Evolutionary conservation across 1,140 invertebrate species (phyloP).

Genomic region (Penaeus indicus): DNA sequence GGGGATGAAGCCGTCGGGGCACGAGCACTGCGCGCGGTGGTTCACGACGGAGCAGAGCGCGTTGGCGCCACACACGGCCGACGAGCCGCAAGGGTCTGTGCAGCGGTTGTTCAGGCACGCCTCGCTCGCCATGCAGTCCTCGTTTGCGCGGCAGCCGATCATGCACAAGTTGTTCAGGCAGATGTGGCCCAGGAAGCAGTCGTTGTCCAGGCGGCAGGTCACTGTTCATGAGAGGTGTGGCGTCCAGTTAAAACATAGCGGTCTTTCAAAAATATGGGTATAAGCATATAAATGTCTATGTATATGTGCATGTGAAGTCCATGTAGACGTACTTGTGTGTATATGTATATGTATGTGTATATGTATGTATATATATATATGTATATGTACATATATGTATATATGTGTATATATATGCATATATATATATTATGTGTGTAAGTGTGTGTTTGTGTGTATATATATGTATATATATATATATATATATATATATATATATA

Average conservation of each 20-base stretch:
- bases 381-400: too few species aligned
- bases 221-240: conserved; percentile 72
- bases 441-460: too few species aligned
- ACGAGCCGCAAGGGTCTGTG: conserved; percentile 83
- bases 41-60: conserved; percentile 80
- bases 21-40: conserved; percentile 85
- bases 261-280: not conserved
- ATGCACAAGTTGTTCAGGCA: conserved; percentile 87
- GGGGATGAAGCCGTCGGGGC: conserved; percentile 82
- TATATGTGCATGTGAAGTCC: too few species aligned
- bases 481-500: not conserved
- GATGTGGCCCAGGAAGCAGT: conserved; percentile 91
- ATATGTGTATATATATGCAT: too few species aligned
- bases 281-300: too few species aligned
- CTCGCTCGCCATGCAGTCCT: conserved; percentile 87
- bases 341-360: too few species aligned
- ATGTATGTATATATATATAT: too few species aligned
- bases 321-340: too few species aligned
- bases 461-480: too few species aligned
- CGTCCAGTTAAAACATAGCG: too few species aligned
- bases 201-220: conserved; percentile 89
- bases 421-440: not conserved
- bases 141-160: conserved; percentile 86
- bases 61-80: conserved; percentile 81
- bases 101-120: conserved; percentile 86